These are phyloP conservation scores for Taeniopygia guttata DNA, from an alignment of 2,797 vertebrate species.

Conservation along the genomic window DNA sequence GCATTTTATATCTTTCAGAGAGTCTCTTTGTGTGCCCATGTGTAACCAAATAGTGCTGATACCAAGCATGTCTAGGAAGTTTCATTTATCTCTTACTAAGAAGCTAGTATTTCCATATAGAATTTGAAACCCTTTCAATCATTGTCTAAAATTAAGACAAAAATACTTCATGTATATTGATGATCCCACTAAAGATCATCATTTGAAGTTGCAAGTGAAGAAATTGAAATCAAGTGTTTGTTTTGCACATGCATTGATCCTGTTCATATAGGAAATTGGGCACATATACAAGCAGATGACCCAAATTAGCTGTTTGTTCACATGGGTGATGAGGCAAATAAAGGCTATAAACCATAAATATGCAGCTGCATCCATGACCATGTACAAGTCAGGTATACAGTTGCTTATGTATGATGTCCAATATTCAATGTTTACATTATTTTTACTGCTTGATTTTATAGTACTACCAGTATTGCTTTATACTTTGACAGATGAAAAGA, in stretches of 20 bases:
- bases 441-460: not conserved
- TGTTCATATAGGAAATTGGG: not conserved
- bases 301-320: not conserved
- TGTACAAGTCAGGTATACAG: not conserved
- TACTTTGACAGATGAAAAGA: not conserved
- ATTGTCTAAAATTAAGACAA: not conserved
- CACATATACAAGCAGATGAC: not conserved
- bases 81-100: not conserved
- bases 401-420: not conserved
- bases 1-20: not conserved
- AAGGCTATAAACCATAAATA: not conserved
- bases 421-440: not conserved
- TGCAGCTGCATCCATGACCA: not conserved
- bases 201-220: not conserved
- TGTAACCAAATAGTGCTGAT: not conserved
- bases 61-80: not conserved
- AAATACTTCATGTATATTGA: not conserved
- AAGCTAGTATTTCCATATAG: not conserved
- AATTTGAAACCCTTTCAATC: not conserved
- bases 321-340: not conserved
- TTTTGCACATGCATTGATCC: not conserved
- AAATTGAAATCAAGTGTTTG: not conserved
- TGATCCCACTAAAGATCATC: not conserved
- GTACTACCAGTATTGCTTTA: not conserved
- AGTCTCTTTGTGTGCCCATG: fast-evolving